Conservation (phyloP, 2,113 vertebrate species). For the Pao palembangensis region DNA sequence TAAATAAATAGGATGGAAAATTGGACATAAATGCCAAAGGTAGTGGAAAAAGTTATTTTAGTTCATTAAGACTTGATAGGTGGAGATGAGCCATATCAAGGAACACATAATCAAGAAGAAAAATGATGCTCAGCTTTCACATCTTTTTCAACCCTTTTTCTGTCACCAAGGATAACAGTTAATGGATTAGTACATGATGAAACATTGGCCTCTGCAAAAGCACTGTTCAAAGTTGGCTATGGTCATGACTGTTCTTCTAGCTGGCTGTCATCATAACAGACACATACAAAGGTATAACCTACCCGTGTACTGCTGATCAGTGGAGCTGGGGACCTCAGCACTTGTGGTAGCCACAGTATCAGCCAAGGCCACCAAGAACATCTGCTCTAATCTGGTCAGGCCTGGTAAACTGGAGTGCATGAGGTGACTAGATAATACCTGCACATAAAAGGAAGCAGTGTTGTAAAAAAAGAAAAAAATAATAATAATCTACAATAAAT, state of each 20-base stretch:
- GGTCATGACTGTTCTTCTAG: too few species aligned
- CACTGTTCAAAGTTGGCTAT: background rate
- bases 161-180: conserved; percentile 9
- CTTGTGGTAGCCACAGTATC: conserved; percentile 96
- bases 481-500: background rate
- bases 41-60: conserved; percentile 47
- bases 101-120: conserved; percentile 45
- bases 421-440: conserved; percentile 94
- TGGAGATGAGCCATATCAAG: conserved; percentile 26
- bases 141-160: conserved; percentile 31
- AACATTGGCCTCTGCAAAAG: background rate
- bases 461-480: background rate
- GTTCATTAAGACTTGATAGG: conserved; percentile 41
- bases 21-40: conserved; percentile 45
- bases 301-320: conserved; percentile 90
- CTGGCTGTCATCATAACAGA: too few species aligned
- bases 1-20: conserved; percentile 69
- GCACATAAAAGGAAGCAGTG: conserved; percentile 3
- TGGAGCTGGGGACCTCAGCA: conserved; percentile 87
- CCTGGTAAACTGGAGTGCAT: conserved; percentile 98
- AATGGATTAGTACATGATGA: conserved; percentile 6
- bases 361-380: conserved; percentile 96
- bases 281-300: conserved; percentile 10
- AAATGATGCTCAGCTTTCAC: conserved; percentile 22
- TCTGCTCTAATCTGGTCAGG: conserved; percentile 94